These are phyloP conservation scores for Helleia helle DNA, from an alignment of 2,888 invertebrate species.

Conservation along the genomic window DNA sequence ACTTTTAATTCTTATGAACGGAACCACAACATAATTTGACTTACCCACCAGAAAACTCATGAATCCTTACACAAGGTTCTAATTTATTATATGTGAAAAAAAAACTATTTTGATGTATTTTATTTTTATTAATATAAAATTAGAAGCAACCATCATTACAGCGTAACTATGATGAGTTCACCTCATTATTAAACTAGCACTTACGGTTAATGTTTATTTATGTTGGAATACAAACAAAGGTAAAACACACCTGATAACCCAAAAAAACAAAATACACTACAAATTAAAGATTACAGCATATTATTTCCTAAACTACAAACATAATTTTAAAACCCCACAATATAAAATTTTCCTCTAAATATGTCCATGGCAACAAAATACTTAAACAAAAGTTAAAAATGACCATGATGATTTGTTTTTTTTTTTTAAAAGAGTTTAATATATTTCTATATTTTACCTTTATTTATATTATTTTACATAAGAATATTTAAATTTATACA, in stretches of 20 bases:
- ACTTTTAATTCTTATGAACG: too few species aligned
- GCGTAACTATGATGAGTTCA: constrained; percentile 38
- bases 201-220: constrained; percentile 29
- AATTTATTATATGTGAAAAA: neutral
- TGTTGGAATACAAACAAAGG: constrained; percentile 12
- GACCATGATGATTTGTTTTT: neutral
- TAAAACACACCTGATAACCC: constrained; percentile 14
- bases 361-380: neutral
- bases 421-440: neutral
- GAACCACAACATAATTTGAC: too few species aligned
- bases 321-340: neutral
- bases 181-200: constrained; percentile 31
- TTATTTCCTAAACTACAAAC: constrained; percentile 2
- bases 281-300: too few species aligned
- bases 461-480: neutral
- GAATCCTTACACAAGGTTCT: too few species aligned
- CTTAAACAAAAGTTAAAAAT: neutral
- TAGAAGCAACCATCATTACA: constrained; percentile 70
- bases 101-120: constrained; percentile 30
- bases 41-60: too few species aligned
- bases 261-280: constrained; percentile 11
- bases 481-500: neutral
- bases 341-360: constrained; percentile 4
- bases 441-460: neutral
- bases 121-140: constrained; percentile 68